Evolutionary conservation across 2,888 invertebrate genomes (phyloP).

Genomic region (Anagyrus pseudococci): DNA sequence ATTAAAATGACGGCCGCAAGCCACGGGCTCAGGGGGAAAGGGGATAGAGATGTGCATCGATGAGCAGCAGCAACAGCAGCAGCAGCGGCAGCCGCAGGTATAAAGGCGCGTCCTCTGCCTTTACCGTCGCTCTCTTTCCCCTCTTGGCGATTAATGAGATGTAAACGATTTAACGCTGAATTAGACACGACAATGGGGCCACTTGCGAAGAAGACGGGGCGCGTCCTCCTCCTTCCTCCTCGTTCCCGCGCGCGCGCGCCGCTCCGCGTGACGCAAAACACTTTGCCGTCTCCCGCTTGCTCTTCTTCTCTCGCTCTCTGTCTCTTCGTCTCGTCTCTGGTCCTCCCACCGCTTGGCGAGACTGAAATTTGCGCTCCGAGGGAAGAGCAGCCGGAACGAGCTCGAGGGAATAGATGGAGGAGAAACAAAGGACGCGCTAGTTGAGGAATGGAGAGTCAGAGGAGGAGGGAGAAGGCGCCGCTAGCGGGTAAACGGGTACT

Average conservation of each 20-base stretch:
- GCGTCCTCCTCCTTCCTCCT: background rate
- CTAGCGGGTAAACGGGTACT: background rate
- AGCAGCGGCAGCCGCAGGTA: too few species aligned
- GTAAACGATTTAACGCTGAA: constrained; percentile 62
- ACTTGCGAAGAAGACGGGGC: constrained; percentile 16
- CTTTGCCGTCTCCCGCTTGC: constrained; percentile 1
- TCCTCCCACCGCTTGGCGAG: too few species aligned
- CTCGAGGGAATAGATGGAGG: background rate
- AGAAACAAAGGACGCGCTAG: background rate
- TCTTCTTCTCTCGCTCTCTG: background rate
- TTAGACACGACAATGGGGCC: constrained; percentile 59
- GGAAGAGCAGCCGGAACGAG: background rate
- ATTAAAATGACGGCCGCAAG: constrained; percentile 53
- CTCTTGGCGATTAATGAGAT: constrained; percentile 59
- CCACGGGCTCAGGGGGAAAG: too few species aligned
- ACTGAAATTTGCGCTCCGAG: constrained; percentile 21
- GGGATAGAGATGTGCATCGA: constrained; percentile 58
- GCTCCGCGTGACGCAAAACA: constrained; percentile 14
- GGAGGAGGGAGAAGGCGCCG: background rate
- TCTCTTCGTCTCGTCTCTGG: too few species aligned
- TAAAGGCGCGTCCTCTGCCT: constrained; percentile 29
- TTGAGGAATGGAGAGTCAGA: too few species aligned
- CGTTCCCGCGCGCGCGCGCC: background rate
- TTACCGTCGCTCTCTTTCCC: constrained; percentile 32
- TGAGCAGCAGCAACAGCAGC: constrained; percentile 46